Percentiles rank a stretch among this genome's conserved stretches.
Conservation (phyloP, 2,113 vertebrate species). For the Brachirus orientalis region DNA sequence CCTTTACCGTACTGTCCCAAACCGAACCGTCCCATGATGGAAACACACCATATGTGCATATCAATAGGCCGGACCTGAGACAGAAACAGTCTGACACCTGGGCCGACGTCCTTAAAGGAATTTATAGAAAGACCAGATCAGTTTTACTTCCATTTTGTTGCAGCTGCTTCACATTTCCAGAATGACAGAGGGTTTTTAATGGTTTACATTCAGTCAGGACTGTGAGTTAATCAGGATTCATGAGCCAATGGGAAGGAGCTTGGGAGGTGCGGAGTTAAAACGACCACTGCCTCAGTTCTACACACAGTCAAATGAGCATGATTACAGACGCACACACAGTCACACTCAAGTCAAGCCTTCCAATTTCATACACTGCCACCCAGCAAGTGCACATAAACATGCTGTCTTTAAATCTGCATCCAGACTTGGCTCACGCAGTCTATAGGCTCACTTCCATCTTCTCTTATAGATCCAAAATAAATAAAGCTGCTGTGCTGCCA, state of each 20-base stretch:
- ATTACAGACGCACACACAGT: conserved; percentile 21
- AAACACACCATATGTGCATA: too few species aligned
- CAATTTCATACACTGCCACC: conserved; percentile 18
- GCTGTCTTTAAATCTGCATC: conserved; percentile 20
- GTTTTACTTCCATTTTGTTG: conserved; percentile 3
- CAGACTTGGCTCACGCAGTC: conserved; percentile 14
- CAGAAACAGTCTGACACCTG: too few species aligned
- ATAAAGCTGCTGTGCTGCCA: conserved; percentile 16
- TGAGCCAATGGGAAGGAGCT: neutral
- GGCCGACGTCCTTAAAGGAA: conserved; percentile 3
- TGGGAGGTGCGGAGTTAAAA: conserved; percentile 6
- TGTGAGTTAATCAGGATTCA: neutral
- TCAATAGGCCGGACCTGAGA: too few species aligned
- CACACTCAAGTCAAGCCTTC: conserved; percentile 21
- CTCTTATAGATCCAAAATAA: conserved; percentile 13
- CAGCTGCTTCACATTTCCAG: conserved; percentile 9
- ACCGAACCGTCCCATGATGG: too few species aligned
- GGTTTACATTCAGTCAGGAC: neutral
- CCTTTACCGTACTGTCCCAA: too few species aligned
- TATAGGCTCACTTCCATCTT: conserved; percentile 3
- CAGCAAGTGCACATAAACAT: conserved; percentile 18
- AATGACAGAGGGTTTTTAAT: neutral
- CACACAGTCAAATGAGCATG: conserved; percentile 29
- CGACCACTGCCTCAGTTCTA: conserved; percentile 37
- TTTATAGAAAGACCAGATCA: conserved; percentile 1